Base-by-base conservation (phyloP, 2,888 invertebrate genomes). In the Conchocele bisecta region DNA sequence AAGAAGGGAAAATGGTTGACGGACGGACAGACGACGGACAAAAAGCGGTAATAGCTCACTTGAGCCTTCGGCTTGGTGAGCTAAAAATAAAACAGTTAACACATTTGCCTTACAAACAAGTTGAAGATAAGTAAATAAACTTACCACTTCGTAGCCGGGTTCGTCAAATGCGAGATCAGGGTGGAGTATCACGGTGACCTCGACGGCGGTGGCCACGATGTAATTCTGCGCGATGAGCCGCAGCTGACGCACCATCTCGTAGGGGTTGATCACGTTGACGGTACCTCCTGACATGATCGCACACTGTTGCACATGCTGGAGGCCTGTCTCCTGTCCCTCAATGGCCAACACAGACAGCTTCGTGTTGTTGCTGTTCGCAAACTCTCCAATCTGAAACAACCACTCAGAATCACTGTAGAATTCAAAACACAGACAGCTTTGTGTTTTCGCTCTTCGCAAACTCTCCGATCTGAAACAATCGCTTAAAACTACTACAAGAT, bases 221-320 rank as follows among this genome's bases (percentile, higher is more conserved):
- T 84, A 83, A 72, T 88, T 89, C 81, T 89, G 89, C 13, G 85
- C 77, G 35, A 89, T 86, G 22, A 84, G 69, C 2, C 89, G 73
- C 17, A 89, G 71, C 69, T 89, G 85, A n/a, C 89, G 68, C 67
- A 85, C 83, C 58, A 89, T 83, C 74, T 89, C 89, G 31, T 84
- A 60, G 5, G 89, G 88, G 50, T 88, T 82, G 15, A 89, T 79
- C 28, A 86, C 80, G 72, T 85, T 87, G 28, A 87, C 76, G 33
- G 84, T 81, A 26, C 89, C 89, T 2, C 85, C 84, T 15, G 88
- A 84, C 11, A 81, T 68, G 9, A 81, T 65, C 3, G 87, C 87
- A 61, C 82, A 82, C 37, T 75, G 73, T 35, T 82, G 78, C 0
- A 89, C 84, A 28, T 78, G 59, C 29, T 79, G 76, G 44, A 89